phyloP scores from a whole-genome alignment of 92 coral and sea anemone species.

The Siderastrea radians region DNA sequence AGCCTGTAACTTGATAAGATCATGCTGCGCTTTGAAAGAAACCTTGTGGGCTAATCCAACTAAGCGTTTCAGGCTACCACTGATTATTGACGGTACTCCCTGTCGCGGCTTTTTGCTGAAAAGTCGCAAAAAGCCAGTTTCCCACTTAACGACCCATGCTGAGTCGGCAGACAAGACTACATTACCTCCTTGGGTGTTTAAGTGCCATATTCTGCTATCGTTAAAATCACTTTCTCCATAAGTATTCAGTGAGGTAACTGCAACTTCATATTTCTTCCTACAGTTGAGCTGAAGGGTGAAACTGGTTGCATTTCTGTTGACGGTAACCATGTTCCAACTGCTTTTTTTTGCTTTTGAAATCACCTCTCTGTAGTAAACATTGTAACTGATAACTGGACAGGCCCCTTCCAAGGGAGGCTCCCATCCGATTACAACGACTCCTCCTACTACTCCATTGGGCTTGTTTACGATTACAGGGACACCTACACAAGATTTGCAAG shows the following conservation, averaged over 20 bases:
- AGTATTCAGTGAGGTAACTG: not conserved
- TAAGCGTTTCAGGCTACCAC: no score
- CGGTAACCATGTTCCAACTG: not conserved
- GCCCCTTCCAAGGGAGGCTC: conserved; percentile 17
- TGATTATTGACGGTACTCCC: no score
- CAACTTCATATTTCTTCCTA: not conserved
- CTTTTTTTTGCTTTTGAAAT: not conserved
- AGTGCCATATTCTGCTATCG: not conserved
- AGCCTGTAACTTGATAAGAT: no score
- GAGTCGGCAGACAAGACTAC: no score
- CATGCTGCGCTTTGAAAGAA: no score
- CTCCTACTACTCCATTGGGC: not conserved
- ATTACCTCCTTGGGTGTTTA: conserved; percentile 2
- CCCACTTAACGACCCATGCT: no score
- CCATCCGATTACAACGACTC: not conserved
- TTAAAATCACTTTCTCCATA: not conserved
- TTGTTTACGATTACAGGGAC: not conserved
- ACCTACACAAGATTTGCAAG: not conserved
- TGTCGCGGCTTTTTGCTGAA: no score
- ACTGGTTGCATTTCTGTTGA: not conserved
- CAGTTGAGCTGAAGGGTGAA: conserved; percentile 1
- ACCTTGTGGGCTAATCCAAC: no score
- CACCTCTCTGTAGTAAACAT: conserved; percentile 15
- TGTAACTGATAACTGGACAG: conserved; percentile 6
- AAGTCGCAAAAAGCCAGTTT: no score